These are phyloP conservation scores for Epirrhoe alternata DNA, from an alignment of 2,888 invertebrate genomes.

Conservation along the genomic window DNA sequence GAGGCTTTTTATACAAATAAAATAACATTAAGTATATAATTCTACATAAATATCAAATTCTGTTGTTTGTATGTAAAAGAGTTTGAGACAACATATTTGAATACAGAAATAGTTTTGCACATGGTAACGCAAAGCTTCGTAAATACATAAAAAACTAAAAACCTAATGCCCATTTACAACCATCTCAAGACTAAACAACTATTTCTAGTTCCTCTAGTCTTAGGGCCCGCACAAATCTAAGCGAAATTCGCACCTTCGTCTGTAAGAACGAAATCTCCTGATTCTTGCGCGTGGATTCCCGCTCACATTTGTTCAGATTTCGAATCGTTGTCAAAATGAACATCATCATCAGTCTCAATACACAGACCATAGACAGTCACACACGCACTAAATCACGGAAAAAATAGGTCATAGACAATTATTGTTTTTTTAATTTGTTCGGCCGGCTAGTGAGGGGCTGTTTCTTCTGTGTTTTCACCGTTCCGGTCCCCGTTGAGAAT, in stretches of 20 bases:
- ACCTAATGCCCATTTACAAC: conserved; percentile 48
- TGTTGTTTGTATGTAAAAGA: too few relatives aligned
- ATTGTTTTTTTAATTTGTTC: conserved; percentile 36
- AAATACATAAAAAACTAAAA: conserved; percentile 60
- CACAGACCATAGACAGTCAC: conserved; percentile 50
- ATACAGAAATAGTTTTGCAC: conserved; percentile 2
- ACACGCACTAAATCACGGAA: conserved; percentile 37
- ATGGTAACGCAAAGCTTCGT: conserved; percentile 24
- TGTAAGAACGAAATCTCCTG: neutral
- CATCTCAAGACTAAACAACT: neutral
- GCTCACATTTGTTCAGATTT: neutral
- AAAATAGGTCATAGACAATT: conserved; percentile 40
- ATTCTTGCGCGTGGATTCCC: neutral
- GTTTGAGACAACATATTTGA: neutral
- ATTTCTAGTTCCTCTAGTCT: neutral
- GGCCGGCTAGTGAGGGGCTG: conserved; percentile 50
- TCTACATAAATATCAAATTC: too few relatives aligned
- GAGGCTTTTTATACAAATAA: neutral
- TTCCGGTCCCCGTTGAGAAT: conserved; percentile 73
- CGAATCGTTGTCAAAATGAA: conserved; percentile 2
- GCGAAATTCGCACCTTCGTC: neutral
- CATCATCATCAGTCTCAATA: conserved; percentile 73
- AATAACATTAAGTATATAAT: too few relatives aligned
- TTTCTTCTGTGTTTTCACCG: conserved; percentile 61
- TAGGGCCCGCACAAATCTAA: neutral